These are phyloP conservation scores for Tadarida brasiliensis DNA, from an alignment of 2,797 vertebrate genomes.

Conservation along the genomic window DNA sequence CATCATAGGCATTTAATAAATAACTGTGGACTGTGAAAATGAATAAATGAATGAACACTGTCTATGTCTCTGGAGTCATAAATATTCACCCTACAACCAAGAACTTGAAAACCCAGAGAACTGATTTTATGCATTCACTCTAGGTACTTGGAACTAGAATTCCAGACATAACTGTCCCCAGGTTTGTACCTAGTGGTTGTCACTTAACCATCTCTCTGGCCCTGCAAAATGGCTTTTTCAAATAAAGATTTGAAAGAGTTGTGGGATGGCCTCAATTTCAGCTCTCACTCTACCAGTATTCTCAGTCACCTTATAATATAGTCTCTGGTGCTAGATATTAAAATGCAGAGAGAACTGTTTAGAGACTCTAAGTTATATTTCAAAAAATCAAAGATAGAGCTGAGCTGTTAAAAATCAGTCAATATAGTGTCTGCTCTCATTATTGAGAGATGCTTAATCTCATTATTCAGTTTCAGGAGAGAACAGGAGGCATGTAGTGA, in stretches of 20 bases:
- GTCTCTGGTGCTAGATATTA: conserved; percentile 39
- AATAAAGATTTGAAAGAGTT: conserved; percentile 23
- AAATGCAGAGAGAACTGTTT: conserved; percentile 63
- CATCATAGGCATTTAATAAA: conserved; percentile 39
- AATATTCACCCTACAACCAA: conserved; percentile 62
- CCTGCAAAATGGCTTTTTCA: conserved; percentile 41
- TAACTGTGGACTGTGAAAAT: conserved; percentile 16
- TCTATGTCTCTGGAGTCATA: conserved; percentile 43
- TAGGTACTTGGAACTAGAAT: conserved; percentile 32
- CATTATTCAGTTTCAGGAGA: conserved; percentile 71
- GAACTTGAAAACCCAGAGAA: conserved; percentile 51
- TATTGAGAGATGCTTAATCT: conserved; percentile 70
- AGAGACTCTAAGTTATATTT: conserved; percentile 34
- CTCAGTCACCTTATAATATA: not conserved
- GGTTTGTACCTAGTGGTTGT: not conserved
- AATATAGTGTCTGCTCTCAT: conserved; percentile 68
- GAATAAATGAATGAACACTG: conserved; percentile 34
- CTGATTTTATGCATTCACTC: conserved; percentile 43
- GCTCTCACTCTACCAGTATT: not conserved
- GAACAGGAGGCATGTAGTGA: conserved; percentile 37
- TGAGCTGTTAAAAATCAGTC: conserved; percentile 69
- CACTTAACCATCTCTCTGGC: conserved; percentile 37
- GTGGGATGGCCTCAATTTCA: conserved; percentile 28
- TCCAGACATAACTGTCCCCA: not conserved
- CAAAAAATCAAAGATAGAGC: conserved; percentile 63